These are phyloP conservation scores for Eristalis intricaria DNA, from an alignment of 2,888 invertebrate genomes.

Conservation along the genomic window DNA sequence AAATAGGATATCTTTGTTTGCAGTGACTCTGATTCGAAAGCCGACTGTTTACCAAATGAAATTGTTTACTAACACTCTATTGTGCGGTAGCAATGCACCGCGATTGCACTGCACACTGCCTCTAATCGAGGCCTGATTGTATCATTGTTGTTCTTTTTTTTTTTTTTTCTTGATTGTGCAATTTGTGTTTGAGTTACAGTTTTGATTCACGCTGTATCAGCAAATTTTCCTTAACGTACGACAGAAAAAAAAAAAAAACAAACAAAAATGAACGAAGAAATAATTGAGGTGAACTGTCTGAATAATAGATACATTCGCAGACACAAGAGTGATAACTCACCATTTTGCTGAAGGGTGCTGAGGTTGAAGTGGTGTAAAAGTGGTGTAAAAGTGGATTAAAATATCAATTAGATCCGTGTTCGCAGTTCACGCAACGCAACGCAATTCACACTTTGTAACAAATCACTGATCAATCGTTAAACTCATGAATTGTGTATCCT, in stretches of 20 bases:
- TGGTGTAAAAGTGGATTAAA: background rate
- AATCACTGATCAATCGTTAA: conserved; percentile 20
- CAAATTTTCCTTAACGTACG: background rate
- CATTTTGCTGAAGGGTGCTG: conserved; percentile 30
- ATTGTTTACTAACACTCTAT: conserved; percentile 59
- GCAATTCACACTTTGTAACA: conserved; percentile 35
- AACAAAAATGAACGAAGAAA: background rate
- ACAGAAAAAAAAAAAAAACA: conserved; percentile 3
- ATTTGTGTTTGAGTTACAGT: conserved; percentile 51
- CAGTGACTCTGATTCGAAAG: background rate
- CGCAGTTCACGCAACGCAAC: background rate
- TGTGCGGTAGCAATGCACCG: conserved; percentile 24
- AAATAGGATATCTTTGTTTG: background rate
- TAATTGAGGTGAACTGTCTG: conserved; percentile 24
- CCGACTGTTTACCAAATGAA: conserved; percentile 30
- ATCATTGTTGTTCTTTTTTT: conserved; percentile 1
- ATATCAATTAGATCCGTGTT: conserved; percentile 8
- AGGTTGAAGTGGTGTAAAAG: conserved; percentile 1
- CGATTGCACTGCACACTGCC: background rate
- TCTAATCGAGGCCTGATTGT: conserved; percentile 36
- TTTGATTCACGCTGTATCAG: conserved; percentile 19
- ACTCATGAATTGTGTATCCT: conserved; percentile 40
- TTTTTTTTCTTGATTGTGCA: conserved; percentile 43
- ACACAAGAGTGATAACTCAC: conserved; percentile 47
- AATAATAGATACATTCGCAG: conserved; percentile 24